Percentiles rank a stretch among this genome's conserved stretches.
phyloP scores from a whole-genome alignment of 2,113 vertebrate species.

The Tychaedon coryphoeus region DNA sequence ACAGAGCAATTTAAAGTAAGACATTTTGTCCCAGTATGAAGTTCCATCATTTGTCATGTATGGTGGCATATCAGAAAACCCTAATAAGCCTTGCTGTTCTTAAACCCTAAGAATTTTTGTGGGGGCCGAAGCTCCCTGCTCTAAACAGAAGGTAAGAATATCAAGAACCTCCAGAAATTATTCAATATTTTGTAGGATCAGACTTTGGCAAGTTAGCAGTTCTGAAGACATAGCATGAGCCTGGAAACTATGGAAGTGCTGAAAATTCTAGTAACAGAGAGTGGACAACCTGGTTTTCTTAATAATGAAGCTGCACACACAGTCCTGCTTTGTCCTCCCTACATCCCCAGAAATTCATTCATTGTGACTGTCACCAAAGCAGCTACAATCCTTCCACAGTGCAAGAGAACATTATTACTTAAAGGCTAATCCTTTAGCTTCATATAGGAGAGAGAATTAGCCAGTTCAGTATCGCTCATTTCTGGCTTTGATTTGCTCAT shows the following conservation, averaged over 20 bases:
- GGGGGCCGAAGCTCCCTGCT: not conserved
- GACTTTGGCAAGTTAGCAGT: not conserved
- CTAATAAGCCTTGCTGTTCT: not conserved
- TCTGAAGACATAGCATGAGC: not conserved
- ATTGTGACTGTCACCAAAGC: not conserved
- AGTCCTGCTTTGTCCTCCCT: not conserved
- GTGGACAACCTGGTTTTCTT: not conserved
- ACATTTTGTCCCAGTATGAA: not conserved
- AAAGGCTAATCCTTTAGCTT: not conserved
- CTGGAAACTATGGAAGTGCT: not conserved
- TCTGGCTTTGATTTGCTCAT: not conserved
- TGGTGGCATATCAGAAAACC: not conserved
- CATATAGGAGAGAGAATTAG: not conserved
- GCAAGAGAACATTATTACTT: not conserved
- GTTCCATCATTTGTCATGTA: not conserved
- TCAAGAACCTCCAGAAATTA: not conserved
- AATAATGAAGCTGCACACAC: not conserved
- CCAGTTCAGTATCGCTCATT: not conserved
- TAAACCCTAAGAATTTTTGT: not conserved
- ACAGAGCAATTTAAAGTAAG: not conserved
- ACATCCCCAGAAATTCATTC: not conserved
- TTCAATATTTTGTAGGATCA: not conserved
- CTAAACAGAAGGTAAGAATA: not conserved
- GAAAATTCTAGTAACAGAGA: not conserved
- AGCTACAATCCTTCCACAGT: not conserved